These are phyloP conservation scores for Odocoileus virginianus DNA, from an alignment of 2,113 vertebrate genomes.

Conservation along the genomic window DNA sequence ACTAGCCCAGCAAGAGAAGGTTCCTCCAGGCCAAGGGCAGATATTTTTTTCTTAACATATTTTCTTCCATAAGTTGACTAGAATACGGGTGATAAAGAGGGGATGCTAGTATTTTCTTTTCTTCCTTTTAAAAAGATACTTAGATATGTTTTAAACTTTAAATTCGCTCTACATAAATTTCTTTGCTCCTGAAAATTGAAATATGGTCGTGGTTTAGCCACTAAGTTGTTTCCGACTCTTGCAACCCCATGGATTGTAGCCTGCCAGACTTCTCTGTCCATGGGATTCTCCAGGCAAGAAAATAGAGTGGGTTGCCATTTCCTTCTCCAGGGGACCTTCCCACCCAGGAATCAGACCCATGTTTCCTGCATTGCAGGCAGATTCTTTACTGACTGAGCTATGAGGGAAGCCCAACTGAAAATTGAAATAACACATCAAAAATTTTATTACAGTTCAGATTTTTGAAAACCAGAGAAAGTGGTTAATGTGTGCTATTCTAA, in stretches of 20 bases:
- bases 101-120: not conserved
- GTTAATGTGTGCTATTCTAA: not conserved
- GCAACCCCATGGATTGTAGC: not conserved
- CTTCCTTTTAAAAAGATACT: not conserved
- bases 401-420: not conserved
- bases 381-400: not conserved
- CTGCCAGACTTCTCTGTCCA: not conserved
- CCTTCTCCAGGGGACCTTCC: not conserved
- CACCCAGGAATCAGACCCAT: not conserved
- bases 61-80: not conserved
- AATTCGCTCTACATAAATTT: not conserved
- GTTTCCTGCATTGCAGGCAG: not conserved
- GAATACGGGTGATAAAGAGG: not conserved
- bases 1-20: not conserved
- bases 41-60: not conserved
- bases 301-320: not conserved
- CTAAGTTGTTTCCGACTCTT: not conserved
- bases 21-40: not conserved
- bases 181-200: not conserved
- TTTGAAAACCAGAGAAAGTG: not conserved
- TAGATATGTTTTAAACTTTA: not conserved
- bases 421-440: not conserved
- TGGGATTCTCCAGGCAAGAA: not conserved
- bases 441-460: not conserved
- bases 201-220: not conserved